A percentile compares a stretch with the other conserved stretches of the same genome.
These are phyloP conservation scores for Oreochromis niloticus DNA, from an alignment of 2,113 vertebrate species.

Conservation along the genomic window DNA sequence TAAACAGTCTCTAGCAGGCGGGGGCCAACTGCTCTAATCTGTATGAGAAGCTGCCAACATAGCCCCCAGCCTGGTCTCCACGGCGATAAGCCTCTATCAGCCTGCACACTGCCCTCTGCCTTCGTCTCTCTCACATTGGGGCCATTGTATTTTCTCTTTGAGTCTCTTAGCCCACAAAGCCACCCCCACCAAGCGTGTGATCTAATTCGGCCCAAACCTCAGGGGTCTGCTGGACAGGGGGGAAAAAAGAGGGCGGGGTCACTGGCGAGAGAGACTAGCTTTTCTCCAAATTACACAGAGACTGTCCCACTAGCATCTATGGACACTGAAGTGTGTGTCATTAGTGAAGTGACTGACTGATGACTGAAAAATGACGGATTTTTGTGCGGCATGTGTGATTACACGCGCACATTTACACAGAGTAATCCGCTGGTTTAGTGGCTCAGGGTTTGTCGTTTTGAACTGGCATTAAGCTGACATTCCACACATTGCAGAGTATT, in stretches of 20 bases:
- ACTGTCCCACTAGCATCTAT: not conserved
- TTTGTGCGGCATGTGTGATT: not conserved
- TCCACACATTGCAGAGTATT: constrained; percentile 69
- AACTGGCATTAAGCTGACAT: constrained; percentile 60
- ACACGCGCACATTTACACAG: constrained; percentile 10
- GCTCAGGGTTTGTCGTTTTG: constrained; percentile 36
- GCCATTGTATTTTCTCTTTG: constrained; percentile 64
- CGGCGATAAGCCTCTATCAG: constrained; percentile 60
- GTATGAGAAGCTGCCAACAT: constrained; percentile 42
- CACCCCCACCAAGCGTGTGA: constrained; percentile 67
- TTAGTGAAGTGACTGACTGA: not conserved
- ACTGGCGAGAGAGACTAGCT: not conserved
- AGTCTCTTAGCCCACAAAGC: constrained; percentile 58
- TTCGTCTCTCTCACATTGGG: constrained; percentile 63
- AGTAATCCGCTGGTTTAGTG: constrained; percentile 38
- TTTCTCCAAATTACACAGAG: not conserved
- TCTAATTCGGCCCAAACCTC: constrained; percentile 63
- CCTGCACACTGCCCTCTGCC: constrained; percentile 22
- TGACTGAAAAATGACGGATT: not conserved
- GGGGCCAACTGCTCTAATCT: constrained; percentile 41
- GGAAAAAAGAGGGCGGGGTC: not conserved
- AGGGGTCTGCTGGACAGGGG: constrained; percentile 49
- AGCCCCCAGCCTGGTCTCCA: constrained; percentile 62
- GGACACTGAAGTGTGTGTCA: not conserved
- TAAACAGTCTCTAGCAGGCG: constrained; percentile 10